Base-by-base conservation (phyloP, 2,113 vertebrate species). In the Tupaia chinensis region DNA sequence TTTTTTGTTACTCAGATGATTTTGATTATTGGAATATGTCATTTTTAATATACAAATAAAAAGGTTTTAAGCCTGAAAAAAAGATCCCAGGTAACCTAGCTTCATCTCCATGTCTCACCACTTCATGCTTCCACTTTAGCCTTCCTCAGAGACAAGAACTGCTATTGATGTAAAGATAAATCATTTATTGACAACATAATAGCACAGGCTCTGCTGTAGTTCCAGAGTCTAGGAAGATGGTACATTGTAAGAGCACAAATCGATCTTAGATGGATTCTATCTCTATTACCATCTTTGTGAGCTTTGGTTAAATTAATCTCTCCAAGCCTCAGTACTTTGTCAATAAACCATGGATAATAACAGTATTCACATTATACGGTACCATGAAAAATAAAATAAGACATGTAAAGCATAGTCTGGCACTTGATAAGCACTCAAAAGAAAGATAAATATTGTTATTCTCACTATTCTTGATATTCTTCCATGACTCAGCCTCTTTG, bases 21-120 rank as follows among this genome's bases (percentile, higher is more conserved):
- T 98, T 98, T 97, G 98, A 98, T 98, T 98, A 98, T 98, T 99
- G 98, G 98, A 99, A 99, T 99, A 98, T 98, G 98, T 98, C 98
- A 97, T 96, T 98, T 98, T 99, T 99, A 98, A 98, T 99, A 99
- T 99, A 98, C 98, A 99, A 99, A 99, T 99, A 98, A 99, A 98
- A 98, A 97, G 95, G 97, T 98, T 97, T 98, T 98, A 98, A 98
- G 98, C 94, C 98, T 98, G 96, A 23, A 56, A 15, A 34, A 70
- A 92, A 15, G 7, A 44, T 44, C 44, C 61, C 60, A 70, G 58
- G 69, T 54, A 16, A 44, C 44, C 9, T 56, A 4, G 34, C 10
- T 79, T 92, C 27, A 16, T 12, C 54, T 78, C 44, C 5, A 1
- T 70, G n/a, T 10, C 4, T 69, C 73, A 65, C 65, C 29, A n/a